These are phyloP conservation scores for Phylloscopus collybita DNA, from an alignment of 2,797 vertebrate species.

Conservation along the genomic window DNA sequence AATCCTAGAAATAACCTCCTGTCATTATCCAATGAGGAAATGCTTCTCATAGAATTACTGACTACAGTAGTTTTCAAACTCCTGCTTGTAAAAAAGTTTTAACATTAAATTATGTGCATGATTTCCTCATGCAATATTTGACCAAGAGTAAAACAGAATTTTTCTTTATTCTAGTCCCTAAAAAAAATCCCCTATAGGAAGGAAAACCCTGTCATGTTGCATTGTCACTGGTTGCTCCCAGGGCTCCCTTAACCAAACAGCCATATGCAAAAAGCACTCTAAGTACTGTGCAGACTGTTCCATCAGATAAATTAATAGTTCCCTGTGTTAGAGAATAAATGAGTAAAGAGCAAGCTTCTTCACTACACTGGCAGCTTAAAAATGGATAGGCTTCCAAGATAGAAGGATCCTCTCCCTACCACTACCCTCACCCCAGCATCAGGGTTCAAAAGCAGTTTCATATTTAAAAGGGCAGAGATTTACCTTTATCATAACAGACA, in stretches of 20 bases:
- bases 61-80: background rate
- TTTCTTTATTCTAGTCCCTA: background rate
- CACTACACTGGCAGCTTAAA: background rate
- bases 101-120: background rate
- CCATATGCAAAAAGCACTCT: background rate
- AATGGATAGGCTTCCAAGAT: background rate
- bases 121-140: background rate
- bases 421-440: background rate
- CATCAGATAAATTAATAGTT: background rate
- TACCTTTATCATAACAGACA: background rate
- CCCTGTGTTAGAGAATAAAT: background rate
- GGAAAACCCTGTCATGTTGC: background rate
- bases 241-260: background rate
- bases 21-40: background rate
- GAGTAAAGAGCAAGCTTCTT: background rate
- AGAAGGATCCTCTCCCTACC: background rate
- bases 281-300: background rate
- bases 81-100: background rate
- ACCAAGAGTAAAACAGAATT: background rate
- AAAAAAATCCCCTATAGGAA: background rate
- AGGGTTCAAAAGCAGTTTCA: background rate
- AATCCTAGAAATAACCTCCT: background rate
- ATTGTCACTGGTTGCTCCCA: background rate
- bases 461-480: background rate
- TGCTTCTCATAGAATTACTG: background rate